These are phyloP conservation scores for Latrodectus geometricus DNA, from an alignment of 1,140 invertebrate species.

Conservation along the genomic window DNA sequence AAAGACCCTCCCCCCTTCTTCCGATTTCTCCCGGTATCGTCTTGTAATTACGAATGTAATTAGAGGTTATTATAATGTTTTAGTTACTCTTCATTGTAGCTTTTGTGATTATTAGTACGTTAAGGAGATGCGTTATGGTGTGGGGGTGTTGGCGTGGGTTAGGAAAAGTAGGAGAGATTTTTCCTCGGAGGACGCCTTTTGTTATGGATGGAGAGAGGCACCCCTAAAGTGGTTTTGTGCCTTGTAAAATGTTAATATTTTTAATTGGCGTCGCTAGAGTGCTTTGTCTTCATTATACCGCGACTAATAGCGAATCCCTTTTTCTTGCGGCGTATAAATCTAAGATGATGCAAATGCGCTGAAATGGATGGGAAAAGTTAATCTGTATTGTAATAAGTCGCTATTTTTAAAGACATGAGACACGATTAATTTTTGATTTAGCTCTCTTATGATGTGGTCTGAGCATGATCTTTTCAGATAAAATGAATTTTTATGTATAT, in stretches of 20 bases:
- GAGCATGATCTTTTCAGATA: too few relatives aligned
- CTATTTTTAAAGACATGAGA: too few relatives aligned
- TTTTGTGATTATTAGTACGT: conserved; percentile 53
- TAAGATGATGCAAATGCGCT: too few relatives aligned
- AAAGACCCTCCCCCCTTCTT: conserved; percentile 28
- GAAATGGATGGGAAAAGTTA: too few relatives aligned
- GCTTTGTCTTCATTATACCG: too few relatives aligned
- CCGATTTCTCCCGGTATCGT: conserved; percentile 26
- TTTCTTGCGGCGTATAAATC: too few relatives aligned
- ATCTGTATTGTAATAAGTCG: too few relatives aligned
- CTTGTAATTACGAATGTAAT: conserved; percentile 60
- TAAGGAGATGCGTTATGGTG: conserved; percentile 12
- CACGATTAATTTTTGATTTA: too few relatives aligned
- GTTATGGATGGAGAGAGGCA: conserved; percentile 4
- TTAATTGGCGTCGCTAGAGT: background rate
- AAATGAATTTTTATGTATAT: too few relatives aligned
- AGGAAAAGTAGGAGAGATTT: background rate
- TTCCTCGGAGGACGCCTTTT: background rate
- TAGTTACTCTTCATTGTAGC: conserved; percentile 39
- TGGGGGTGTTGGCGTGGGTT: conserved; percentile 1
- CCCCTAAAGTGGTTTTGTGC: conserved; percentile 21
- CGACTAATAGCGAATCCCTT: too few relatives aligned
- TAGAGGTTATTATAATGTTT: conserved; percentile 58
- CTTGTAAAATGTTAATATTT: background rate
- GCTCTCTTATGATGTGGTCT: too few relatives aligned